These are phyloP conservation scores for Bombylius discolor DNA, from an alignment of 2,888 invertebrate genomes.

Conservation along the genomic window DNA sequence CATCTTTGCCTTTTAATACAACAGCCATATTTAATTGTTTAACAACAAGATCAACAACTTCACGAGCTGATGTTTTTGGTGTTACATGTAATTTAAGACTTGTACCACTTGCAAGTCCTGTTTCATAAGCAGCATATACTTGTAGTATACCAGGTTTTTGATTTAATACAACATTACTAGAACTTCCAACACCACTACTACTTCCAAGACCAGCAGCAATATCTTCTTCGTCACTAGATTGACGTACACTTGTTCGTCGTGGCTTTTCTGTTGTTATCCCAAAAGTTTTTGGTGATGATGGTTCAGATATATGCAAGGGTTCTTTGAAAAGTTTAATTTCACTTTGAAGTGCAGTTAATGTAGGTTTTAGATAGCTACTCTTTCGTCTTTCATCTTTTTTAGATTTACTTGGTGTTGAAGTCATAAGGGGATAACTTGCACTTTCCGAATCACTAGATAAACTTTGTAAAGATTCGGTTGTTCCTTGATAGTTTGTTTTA, in stretches of 20 bases:
- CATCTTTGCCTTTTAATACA: conserved; percentile 69
- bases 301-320: conserved; percentile 20
- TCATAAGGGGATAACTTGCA: conserved; percentile 41
- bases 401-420: conserved; percentile 40
- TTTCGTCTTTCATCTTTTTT: conserved; percentile 39
- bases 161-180: conserved; percentile 14
- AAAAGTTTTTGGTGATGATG: conserved; percentile 10
- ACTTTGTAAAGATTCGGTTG: conserved; percentile 54
- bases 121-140: conserved; percentile 93
- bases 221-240: conserved; percentile 16
- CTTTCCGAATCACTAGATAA: conserved; percentile 50
- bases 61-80: conserved; percentile 81
- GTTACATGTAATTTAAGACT: conserved; percentile 90
- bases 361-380: conserved; percentile 37
- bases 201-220: conserved; percentile 14
- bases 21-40: conserved; percentile 92
- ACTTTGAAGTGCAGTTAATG: conserved; percentile 38
- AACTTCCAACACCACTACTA: conserved; percentile 19
- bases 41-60: conserved; percentile 90
- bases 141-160: conserved; percentile 41
- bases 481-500: conserved; percentile 48
- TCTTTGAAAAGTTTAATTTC: conserved; percentile 36
- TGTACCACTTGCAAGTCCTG: conserved; percentile 83
- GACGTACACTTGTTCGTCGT: conserved; percentile 9
- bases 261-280: conserved; percentile 5